These are phyloP conservation scores for Sturnus vulgaris DNA, from an alignment of 2,113 vertebrate genomes.

Conservation along the genomic window DNA sequence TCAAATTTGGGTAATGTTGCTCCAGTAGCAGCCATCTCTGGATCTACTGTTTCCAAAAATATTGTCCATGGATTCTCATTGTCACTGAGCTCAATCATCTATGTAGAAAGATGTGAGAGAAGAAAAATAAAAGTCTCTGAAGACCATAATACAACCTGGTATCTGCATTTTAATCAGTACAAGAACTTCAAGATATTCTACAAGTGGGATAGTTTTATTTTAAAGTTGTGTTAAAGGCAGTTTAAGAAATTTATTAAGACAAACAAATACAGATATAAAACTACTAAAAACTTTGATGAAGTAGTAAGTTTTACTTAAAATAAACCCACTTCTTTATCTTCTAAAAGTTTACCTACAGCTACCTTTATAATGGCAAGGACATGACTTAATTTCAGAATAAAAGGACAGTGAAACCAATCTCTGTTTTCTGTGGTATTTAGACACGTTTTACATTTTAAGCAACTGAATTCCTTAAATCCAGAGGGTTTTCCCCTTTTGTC, in stretches of 20 bases:
- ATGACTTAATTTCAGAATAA: not conserved
- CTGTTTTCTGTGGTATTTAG: not conserved
- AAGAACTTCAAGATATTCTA: not conserved
- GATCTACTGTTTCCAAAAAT: constrained; percentile 98
- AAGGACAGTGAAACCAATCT: not conserved
- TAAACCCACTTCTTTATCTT: not conserved
- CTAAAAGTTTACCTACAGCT: not conserved
- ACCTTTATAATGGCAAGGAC: not conserved
- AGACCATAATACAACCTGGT: not conserved
- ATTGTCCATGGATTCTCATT: constrained; percentile 99
- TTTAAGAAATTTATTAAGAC: not conserved
- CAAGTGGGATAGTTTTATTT: not conserved
- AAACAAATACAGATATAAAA: not conserved
- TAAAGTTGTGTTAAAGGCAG: not conserved
- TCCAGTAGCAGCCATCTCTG: constrained; percentile 95
- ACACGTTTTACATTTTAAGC: not conserved
- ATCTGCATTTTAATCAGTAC: not conserved
- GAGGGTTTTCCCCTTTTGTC: not conserved
- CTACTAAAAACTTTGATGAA: not conserved
- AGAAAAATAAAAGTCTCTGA: not conserved
- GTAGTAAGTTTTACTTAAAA: not conserved
- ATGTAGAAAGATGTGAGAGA: not conserved
- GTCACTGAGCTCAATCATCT: constrained; percentile 99
- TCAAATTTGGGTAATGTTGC: constrained; percentile 98
- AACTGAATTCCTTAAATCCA: not conserved